A percentile compares a stretch with the other conserved stretches of the same genome.
These are phyloP conservation scores for Mimas tiliae DNA, from an alignment of 2,888 invertebrate species.

Conservation along the genomic window DNA sequence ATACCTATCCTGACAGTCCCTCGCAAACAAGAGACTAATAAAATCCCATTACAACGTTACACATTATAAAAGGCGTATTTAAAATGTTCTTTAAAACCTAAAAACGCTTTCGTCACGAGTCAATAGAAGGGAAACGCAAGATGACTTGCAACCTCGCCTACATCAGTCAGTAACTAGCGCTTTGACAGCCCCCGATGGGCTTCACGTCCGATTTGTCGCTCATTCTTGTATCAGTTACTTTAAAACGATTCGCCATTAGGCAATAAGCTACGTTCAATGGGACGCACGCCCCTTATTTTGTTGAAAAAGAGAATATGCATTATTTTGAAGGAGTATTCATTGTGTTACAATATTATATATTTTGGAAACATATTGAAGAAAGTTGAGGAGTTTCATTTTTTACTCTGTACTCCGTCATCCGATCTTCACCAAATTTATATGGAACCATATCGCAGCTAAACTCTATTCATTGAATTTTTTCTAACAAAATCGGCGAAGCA, in stretches of 20 bases:
- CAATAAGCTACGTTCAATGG: not conserved
- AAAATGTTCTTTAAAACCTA: not conserved
- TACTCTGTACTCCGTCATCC: no score
- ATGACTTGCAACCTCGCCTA: conserved; percentile 46
- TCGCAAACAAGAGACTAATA: no score
- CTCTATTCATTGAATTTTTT: no score
- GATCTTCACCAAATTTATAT: no score
- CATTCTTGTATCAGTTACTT: conserved; percentile 28
- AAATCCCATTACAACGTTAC: no score
- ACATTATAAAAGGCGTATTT: no score
- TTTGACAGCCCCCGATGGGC: conserved; percentile 55
- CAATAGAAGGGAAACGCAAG: conserved; percentile 29
- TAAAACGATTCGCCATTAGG: conserved; percentile 14
- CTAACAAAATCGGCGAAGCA: no score
- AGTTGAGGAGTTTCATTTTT: no score
- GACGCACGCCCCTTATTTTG: not conserved
- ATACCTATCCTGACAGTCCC: no score
- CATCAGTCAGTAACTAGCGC: conserved; percentile 56
- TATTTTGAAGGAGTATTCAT: not conserved
- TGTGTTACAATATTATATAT: not conserved
- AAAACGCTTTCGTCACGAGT: conserved; percentile 39
- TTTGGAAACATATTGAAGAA: no score
- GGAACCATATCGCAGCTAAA: no score
- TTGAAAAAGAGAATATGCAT: not conserved
- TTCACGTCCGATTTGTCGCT: conserved; percentile 38